phyloP scores from a whole-genome alignment of 2,113 vertebrate species.

The Elaphurus davidianus region DNA sequence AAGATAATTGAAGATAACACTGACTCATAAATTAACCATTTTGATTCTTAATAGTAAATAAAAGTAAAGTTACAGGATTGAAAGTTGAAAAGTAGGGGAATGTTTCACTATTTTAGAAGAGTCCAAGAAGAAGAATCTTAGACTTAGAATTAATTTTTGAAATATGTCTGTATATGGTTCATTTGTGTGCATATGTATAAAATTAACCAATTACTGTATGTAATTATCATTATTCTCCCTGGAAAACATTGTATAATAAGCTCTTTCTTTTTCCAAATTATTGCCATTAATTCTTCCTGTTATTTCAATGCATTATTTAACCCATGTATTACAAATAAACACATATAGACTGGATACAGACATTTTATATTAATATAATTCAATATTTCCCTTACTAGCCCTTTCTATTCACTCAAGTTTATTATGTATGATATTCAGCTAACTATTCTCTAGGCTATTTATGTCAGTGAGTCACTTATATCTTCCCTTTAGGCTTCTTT shows the following conservation, averaged over 20 bases:
- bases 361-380: background rate
- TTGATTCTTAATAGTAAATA: constrained; percentile 24
- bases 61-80: background rate
- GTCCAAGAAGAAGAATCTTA: background rate
- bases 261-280: background rate
- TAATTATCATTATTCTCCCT: background rate
- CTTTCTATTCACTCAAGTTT: background rate
- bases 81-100: background rate
- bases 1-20: constrained; percentile 7
- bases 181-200: background rate
- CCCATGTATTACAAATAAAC: background rate
- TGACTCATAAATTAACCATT: constrained; percentile 32
- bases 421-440: background rate
- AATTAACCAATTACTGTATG: background rate
- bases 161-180: background rate
- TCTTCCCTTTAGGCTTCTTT: background rate
- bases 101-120: background rate
- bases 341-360: background rate
- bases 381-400: background rate
- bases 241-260: background rate
- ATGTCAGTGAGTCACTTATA: background rate
- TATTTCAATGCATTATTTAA: background rate
- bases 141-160: constrained; percentile 9
- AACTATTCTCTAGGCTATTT: background rate
- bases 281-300: background rate